Percentiles rank a stretch among this genome's conserved stretches.
Conservation (phyloP, 2,113 vertebrate genomes). For the Notothenia rossii region DNA sequence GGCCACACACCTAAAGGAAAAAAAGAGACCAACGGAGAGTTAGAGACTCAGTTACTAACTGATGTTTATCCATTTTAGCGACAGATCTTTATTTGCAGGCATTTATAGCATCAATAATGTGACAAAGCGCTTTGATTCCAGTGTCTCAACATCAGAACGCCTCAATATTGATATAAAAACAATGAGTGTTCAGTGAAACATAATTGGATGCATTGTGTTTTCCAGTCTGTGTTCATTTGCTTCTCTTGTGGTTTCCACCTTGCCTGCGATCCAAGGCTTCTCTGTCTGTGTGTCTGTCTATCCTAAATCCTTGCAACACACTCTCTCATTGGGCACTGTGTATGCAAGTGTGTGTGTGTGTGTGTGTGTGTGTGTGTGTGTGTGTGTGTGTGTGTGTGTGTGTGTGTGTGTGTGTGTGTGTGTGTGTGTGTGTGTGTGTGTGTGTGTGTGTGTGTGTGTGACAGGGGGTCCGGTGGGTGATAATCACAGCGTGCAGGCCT, state of each 20-base stretch:
- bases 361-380: conserved; percentile 59
- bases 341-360: conserved; percentile 58
- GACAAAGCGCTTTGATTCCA: conserved; percentile 35
- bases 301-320: conserved; percentile 77
- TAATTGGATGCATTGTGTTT: conserved; percentile 67
- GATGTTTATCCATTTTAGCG: background rate
- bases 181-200: conserved; percentile 52
- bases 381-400: conserved; percentile 58
- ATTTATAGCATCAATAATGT: conserved; percentile 11
- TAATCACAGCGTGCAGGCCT: conserved; percentile 89
- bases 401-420: conserved; percentile 61
- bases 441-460: conserved; percentile 61
- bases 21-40: conserved; percentile 29
- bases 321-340: conserved; percentile 64
- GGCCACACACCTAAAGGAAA: conserved; percentile 92
- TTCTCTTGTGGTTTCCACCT: conserved; percentile 74
- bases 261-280: conserved; percentile 80
- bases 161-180: conserved; percentile 47
- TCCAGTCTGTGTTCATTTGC: conserved; percentile 68
- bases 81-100: conserved; percentile 33
- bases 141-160: conserved; percentile 50
- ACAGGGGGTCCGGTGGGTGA: conserved; percentile 84
- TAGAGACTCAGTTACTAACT: conserved; percentile 9
- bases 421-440: conserved; percentile 56
- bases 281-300: conserved; percentile 62